These are phyloP conservation scores for Crocidura indochinensis DNA, from an alignment of 2,797 vertebrate genomes.

Conservation along the genomic window DNA sequence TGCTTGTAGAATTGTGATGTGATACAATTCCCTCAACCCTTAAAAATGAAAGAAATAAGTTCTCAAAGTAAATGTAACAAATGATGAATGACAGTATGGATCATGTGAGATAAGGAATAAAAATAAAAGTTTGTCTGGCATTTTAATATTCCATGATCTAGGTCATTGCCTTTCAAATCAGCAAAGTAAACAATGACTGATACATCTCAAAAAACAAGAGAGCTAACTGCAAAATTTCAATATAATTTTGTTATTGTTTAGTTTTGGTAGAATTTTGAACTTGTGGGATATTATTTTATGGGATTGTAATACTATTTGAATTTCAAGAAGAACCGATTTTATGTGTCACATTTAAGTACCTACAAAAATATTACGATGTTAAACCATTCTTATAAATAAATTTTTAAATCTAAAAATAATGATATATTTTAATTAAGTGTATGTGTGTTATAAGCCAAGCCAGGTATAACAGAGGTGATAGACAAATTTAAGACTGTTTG, in stretches of 20 bases:
- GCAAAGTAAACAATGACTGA: not conserved
- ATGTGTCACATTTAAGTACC: not conserved
- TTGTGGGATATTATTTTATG: conserved; percentile 1
- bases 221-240: not conserved
- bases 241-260: not conserved
- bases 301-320: not conserved
- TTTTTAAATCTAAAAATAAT: not conserved
- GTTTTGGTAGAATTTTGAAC: not conserved
- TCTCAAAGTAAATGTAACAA: conserved; percentile 53
- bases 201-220: not conserved
- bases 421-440: not conserved
- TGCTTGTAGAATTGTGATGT: conserved; percentile 10
- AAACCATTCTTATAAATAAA: not conserved
- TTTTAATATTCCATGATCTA: conserved; percentile 2
- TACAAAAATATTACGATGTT: not conserved
- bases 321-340: conserved; percentile 29
- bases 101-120: not conserved
- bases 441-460: not conserved
- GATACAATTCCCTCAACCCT: not conserved
- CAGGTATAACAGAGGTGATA: not conserved
- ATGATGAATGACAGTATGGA: not conserved
- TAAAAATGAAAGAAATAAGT: not conserved
- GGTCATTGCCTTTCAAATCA: conserved; percentile 28
- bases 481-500: not conserved
- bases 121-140: not conserved